phyloP scores from a whole-genome alignment of 2,888 invertebrate genomes.

The Troides oblongomaculatus region DNA sequence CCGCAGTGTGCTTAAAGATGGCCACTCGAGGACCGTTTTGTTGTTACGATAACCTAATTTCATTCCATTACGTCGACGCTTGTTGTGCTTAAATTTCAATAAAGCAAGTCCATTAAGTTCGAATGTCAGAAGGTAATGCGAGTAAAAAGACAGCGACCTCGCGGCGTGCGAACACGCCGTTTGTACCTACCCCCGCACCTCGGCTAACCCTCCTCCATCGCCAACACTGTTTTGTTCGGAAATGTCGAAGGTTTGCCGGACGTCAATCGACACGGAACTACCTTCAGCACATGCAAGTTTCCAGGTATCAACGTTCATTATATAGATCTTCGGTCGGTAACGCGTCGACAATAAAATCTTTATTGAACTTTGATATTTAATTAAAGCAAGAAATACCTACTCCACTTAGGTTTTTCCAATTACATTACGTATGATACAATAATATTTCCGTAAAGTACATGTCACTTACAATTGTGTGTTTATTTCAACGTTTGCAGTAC shows the following conservation, averaged over 20 bases:
- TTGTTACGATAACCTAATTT: constrained; percentile 78
- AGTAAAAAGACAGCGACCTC: constrained; percentile 74
- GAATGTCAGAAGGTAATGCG: constrained; percentile 73
- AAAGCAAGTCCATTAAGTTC: constrained; percentile 72
- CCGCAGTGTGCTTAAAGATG: constrained; percentile 73
- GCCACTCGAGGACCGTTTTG: constrained; percentile 73
- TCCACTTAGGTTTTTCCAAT: constrained; percentile 26
- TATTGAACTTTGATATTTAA: constrained; percentile 29
- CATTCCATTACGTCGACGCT: constrained; percentile 67
- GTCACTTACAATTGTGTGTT: constrained; percentile 1
- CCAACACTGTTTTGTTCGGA: constrained; percentile 59
- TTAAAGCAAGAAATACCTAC: constrained; percentile 16
- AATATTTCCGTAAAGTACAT: constrained; percentile 19
- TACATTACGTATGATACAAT: constrained; percentile 22
- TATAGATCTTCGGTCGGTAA: constrained; percentile 31
- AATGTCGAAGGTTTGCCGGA: constrained; percentile 78
- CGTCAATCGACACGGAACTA: constrained; percentile 74
- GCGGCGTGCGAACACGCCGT: constrained; percentile 60
- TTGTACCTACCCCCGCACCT: constrained; percentile 33
- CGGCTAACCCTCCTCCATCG: constrained; percentile 24
- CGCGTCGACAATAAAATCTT: constrained; percentile 27
- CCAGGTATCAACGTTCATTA: constrained; percentile 54
- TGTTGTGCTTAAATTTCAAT: constrained; percentile 74
- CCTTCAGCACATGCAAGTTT: constrained; percentile 69
- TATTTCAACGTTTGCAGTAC: not conserved